Evolutionary conservation across 2,797 vertebrate species (phyloP).

Genomic region (Bryconaethiops microstoma): DNA sequence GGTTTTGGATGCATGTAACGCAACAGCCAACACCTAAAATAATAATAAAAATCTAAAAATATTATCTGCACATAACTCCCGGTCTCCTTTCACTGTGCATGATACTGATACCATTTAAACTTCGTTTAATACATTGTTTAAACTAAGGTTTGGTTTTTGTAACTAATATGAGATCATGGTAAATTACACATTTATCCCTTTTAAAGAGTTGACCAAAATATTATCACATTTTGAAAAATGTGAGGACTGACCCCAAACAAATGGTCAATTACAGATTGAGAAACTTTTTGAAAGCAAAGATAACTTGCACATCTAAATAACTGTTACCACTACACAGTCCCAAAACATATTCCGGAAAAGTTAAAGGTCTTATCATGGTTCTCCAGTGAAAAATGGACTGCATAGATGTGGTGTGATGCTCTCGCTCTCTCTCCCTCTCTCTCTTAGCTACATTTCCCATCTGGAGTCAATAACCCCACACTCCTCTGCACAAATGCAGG

Average conservation of each 20-base stretch:
- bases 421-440: neutral
- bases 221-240: neutral
- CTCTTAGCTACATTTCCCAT: slow-evolving; percentile 38
- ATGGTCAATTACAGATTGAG: neutral
- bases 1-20: neutral
- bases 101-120: neutral
- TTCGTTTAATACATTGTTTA: neutral
- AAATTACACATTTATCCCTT: neutral
- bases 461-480: slow-evolving; percentile 53
- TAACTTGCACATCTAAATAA: neutral
- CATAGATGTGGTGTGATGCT: neutral
- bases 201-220: neutral
- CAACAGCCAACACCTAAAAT: neutral
- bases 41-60: neutral
- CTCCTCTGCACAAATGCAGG: slow-evolving; percentile 32
- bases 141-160: no score
- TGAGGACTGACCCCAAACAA: neutral
- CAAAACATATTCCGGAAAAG: neutral
- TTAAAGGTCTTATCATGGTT: neutral
- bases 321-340: slow-evolving; percentile 3
- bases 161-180: neutral
- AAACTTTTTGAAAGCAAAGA: neutral
- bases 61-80: neutral
- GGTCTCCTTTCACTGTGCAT: neutral
- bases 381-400: neutral